Evolutionary conservation across 2,888 invertebrate genomes (phyloP), one percentile per base, ranked within the genome.

Genomic region (Ophioninae sp.): DNA sequence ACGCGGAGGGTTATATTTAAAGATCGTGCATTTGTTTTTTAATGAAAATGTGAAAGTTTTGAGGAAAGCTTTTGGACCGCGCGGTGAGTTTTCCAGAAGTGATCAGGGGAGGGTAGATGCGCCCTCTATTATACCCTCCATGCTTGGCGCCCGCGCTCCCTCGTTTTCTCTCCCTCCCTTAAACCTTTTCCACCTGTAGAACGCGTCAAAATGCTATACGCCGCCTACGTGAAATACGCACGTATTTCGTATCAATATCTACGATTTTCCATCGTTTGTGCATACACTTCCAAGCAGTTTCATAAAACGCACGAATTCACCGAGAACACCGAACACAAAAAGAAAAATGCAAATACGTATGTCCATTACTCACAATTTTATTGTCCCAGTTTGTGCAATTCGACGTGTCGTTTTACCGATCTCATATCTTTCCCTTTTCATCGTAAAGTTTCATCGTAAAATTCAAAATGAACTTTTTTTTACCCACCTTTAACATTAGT

Each of bases 51-150:
- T 5, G 41, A 56, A 79, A 73, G 58, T 64, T 64, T 44, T 9
- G 59, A 37, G 37, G 61, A 76, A 86, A 85, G 85, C 84, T 88
- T 86, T 81, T 86, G 78, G 44, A 81, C 85, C 81, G 83, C 86
- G 85, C 87, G 88, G 85, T 87, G 89, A 83, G 81, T 86, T 84
- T 83, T 86, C 84, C 86, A 83, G 81, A 89, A 92, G 86, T 92
- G 91, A 91, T 87, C 89, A 65, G 81, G 81, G 87, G 89, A 88
- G 90, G 90, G 89, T 89, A 90, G 87, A 41, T 88, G 90, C 89
- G 90, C 90, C 88, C 89, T 89, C 90, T 92, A 91, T 92, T 92
- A 92, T 92, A 92, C 90, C 90, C 90, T 74, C 86, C 81, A 85
- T 86, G 87, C 88, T 89, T 88, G 87, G 88, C 89, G 86, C 87